Base-by-base conservation (phyloP, 2,113 vertebrate genomes). In the Regulus satrapa region DNA sequence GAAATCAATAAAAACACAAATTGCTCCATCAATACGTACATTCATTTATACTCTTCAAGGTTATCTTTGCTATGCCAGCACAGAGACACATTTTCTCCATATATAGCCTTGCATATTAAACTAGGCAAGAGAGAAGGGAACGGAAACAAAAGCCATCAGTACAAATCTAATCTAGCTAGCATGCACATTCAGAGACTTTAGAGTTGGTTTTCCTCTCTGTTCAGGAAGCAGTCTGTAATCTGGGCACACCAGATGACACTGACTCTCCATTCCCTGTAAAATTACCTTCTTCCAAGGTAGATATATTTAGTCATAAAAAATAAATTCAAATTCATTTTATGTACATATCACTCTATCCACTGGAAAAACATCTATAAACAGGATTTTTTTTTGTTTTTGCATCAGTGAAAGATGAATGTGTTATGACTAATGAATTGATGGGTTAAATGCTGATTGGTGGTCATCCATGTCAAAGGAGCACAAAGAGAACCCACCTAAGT, bases 1-100 rank as follows among this genome's bases (percentile, higher is more conserved):
- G 93, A 93, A 97, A 98, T 98, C 98, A 97, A 98, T 98, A 98
- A 69, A 63, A 92, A 91, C 97, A 97, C 98, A 98, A 98, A 98
- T 97, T 97, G 96, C 92, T 97, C 93, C 95, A 97, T 98, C 98
- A 97, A 98, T 98, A 97, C 90, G n/a, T 96, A 97, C 88, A 66
- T 96, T 97, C 95, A 84, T 97, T 98, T 98, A 97, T 96, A 97
- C 92, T 91, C 95, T 97, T 97, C 97, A 98, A 98, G 97, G 98
- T 98, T 98, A 98, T 97, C 96, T 96, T 88, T 77, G 88, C 89
- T 97, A 91, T 89, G 92, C 96, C 85, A 84, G 92, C 92, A 87
- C 80, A 96, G 96, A 97, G 32, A 66, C 79, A 93, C 91, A 82
- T 96, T 97, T 97, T 98, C 96, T 96, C 92, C 95, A 69, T 88